Base-by-base conservation (phyloP, 2,797 vertebrate genomes). In the Sciaenops ocellatus region DNA sequence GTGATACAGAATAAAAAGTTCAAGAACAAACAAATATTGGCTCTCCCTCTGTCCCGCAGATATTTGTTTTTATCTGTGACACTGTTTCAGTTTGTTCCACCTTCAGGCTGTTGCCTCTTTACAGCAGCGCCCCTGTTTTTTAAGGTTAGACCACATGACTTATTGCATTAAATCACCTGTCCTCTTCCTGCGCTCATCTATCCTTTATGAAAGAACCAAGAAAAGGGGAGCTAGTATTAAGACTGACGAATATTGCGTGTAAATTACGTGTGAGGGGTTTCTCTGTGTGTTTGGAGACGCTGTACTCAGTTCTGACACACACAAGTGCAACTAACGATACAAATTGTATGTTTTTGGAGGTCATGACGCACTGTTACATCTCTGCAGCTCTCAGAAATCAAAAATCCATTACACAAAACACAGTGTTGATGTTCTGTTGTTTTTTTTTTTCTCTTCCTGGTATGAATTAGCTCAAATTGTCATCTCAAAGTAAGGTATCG, bases 341-440 rank as follows among this genome's bases (percentile, higher is more conserved):
- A 81, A 54, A 47, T 12, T 42, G 28, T 30, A 51, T 64, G 16
- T 66, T 80, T 38, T 83, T 79, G 22, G 30, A 71, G 71, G 81
- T 90, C 82, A 79, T 61, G 44, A 82, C 42, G 70, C 76, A 79
- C 66, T 90, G 90, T 94, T 94, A 89, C 88, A 65, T 78, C 82
- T 78, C 70, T 75, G 63, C 60, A 70, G 85, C 41, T 16, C 76
- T 77, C 57, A 76, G 34, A 78, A 82, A 75, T 78, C 63, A 52
- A 73, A 69, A 63, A 77, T 12, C 48, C 46, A 42, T 24, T 2
- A 72, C 46, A 28, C 55, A 70, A 48, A 79, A 79, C 28, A 41
- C 64, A 60, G 54, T 69, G 64, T 68, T 79, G 28, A 54, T 38
- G 34, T 69, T 68, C 5, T 15, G 15, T 18, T 63, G 3, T 1